Evolutionary conservation across 2,113 vertebrate genomes (phyloP).

Genomic region (Callipepla californica): DNA sequence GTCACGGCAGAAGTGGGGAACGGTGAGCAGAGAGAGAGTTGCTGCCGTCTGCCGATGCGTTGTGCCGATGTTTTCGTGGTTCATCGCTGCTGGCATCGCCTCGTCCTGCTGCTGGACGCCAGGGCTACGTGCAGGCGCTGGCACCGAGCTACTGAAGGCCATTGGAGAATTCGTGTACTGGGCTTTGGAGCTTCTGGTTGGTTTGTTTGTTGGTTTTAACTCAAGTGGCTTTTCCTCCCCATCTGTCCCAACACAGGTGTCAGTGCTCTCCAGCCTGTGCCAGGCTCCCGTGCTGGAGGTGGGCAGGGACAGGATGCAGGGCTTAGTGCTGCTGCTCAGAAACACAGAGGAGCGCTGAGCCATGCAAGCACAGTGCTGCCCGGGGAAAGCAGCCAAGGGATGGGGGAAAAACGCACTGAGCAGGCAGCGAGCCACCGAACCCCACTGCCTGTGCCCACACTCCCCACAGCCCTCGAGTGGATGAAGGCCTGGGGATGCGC

Average conservation of each 20-base stretch:
- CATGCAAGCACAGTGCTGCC: too few relatives aligned
- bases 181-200: neutral
- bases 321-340: neutral
- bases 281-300: neutral
- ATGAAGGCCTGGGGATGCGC: rapidly evolving
- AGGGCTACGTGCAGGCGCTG: neutral
- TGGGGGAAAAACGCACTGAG: neutral
- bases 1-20: too few relatives aligned
- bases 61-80: too few relatives aligned
- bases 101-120: too few relatives aligned
- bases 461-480: neutral
- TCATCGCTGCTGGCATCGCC: too few relatives aligned
- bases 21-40: too few relatives aligned
- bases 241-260: neutral
- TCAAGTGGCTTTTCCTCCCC: neutral
- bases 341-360: neutral
- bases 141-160: neutral
- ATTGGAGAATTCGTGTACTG: neutral
- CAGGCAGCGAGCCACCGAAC: rapidly evolving
- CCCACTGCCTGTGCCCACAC: neutral
- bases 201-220: too few relatives aligned
- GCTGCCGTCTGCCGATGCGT: too few relatives aligned
- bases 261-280: too few relatives aligned
- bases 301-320: neutral
- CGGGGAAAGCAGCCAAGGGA: neutral